A percentile compares a stretch with the other conserved stretches of the same genome.
Conservation (phyloP, 2,113 vertebrate genomes). For the Azemiops feae region DNA sequence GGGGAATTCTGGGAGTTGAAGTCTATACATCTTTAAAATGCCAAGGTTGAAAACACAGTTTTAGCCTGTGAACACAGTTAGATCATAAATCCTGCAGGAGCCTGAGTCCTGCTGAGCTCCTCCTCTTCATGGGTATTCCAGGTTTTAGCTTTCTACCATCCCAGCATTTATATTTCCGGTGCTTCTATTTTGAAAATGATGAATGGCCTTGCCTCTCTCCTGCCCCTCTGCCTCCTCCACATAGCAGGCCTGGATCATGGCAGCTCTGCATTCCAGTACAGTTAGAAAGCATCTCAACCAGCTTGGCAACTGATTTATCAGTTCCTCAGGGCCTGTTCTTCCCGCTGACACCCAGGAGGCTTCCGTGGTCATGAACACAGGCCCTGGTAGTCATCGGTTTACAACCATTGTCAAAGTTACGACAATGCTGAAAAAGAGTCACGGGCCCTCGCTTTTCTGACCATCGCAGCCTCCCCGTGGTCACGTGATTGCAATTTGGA, state of each 20-base stretch:
- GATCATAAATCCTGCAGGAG: neutral
- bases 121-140: neutral
- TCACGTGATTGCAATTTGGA: no score
- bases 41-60: slow-evolving; percentile 5
- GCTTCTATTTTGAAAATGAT: slow-evolving; percentile 15
- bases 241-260: slow-evolving; percentile 19
- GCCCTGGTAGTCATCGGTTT: no score
- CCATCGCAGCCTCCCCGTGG: no score
- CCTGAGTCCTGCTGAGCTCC: neutral
- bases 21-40: neutral
- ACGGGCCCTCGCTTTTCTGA: no score
- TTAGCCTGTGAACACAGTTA: neutral
- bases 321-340: neutral
- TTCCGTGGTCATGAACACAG: neutral
- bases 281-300: accelerated
- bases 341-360: neutral
- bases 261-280: neutral
- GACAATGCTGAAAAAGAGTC: no score
- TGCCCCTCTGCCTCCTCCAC: neutral
- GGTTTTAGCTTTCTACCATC: neutral
- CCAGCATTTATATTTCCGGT: neutral
- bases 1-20: neutral
- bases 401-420: no score
- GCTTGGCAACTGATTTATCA: neutral
- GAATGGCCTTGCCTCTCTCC: slow-evolving; percentile 12